These are phyloP conservation scores for Atta cephalotes DNA, from an alignment of 1,140 invertebrate genomes.

Conservation along the genomic window DNA sequence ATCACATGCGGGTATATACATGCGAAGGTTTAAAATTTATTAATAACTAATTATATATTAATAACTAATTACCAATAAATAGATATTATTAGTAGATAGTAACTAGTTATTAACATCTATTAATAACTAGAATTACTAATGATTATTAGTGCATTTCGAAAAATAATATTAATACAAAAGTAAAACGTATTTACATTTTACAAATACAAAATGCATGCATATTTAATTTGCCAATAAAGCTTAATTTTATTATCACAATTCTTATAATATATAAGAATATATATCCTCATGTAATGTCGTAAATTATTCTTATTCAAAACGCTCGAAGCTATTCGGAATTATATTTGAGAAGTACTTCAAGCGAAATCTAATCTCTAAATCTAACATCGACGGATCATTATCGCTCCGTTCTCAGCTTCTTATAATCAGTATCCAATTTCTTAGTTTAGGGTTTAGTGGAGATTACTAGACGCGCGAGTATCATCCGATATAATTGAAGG, in stretches of 20 bases:
- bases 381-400: background rate
- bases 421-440: constrained; percentile 2
- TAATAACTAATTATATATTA: background rate
- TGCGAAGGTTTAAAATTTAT: background rate
- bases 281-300: background rate
- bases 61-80: background rate
- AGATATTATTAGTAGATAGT: background rate
- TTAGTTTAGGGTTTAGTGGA: constrained; percentile 19
- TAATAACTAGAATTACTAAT: no score
- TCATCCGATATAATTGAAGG: constrained; percentile 74
- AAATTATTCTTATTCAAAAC: background rate
- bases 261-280: background rate
- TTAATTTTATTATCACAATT: background rate
- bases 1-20: background rate
- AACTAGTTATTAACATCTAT: no score
- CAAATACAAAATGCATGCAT: background rate
- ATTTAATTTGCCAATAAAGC: background rate
- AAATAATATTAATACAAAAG: background rate
- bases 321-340: no score
- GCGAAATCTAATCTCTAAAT: background rate
- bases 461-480: constrained; percentile 62
- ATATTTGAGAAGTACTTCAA: background rate
- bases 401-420: background rate
- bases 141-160: background rate
- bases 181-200: background rate